Conservation (phyloP, 2,888 invertebrate genomes). For the Nudaria mundana region DNA sequence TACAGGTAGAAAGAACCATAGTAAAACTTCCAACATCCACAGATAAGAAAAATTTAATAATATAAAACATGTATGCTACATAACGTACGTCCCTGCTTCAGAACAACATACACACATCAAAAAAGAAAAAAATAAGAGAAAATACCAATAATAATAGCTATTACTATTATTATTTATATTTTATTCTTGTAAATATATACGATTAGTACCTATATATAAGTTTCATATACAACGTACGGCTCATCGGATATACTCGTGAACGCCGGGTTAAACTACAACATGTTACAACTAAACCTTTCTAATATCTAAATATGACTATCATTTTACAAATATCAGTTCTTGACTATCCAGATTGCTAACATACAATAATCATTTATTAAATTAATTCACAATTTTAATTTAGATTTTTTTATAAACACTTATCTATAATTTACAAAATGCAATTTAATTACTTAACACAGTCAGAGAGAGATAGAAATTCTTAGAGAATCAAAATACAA, state of each 20-base stretch:
- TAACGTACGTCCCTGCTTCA: conserved; percentile 38
- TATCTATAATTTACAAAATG: conserved; percentile 19
- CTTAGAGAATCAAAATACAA: conserved; percentile 6
- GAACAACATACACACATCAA: conserved; percentile 40
- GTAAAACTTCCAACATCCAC: conserved; percentile 49
- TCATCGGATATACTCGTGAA: conserved; percentile 30
- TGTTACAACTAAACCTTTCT: conserved; percentile 24
- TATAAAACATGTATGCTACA: conserved; percentile 72
- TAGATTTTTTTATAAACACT: conserved; percentile 12
- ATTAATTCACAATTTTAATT: conserved; percentile 12
- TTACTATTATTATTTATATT: conserved; percentile 29
- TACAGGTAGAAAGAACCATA: too few species aligned
- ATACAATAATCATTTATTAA: conserved; percentile 6
- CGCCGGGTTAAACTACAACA: conserved; percentile 26
- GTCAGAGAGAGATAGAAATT: conserved; percentile 7
- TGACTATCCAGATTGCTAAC: conserved; percentile 24
- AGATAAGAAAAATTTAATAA: conserved; percentile 78
- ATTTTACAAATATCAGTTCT: conserved; percentile 8
- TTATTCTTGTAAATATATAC: conserved; percentile 50
- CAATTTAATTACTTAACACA: conserved; percentile 9
- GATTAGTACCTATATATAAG: conserved; percentile 47
- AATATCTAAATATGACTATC: conserved; percentile 14
- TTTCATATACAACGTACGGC: conserved; percentile 45
- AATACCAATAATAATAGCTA: conserved; percentile 31
- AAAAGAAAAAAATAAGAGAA: conserved; percentile 37